phyloP scores from a whole-genome alignment of 2,797 vertebrate genomes.

The Pteronotus mesoamericanus region DNA sequence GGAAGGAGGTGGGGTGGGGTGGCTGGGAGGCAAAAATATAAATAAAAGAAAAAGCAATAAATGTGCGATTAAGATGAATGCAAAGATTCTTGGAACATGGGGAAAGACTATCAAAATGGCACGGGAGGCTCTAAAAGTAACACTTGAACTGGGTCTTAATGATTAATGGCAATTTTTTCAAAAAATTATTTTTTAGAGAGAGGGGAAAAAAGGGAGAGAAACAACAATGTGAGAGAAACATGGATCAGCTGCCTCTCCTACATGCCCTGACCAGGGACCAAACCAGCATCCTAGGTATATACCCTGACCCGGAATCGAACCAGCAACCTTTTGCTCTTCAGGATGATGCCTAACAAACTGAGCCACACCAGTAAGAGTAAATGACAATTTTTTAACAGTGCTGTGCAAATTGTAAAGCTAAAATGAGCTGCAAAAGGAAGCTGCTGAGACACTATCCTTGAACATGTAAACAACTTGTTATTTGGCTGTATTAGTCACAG shows the following conservation, averaged over 20 bases:
- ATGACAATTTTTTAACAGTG: not conserved
- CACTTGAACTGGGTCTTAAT: not conserved
- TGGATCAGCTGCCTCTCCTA: too few species aligned
- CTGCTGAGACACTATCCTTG: not conserved
- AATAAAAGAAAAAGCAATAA: not conserved
- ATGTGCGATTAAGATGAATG: not conserved
- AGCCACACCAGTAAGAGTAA: not conserved
- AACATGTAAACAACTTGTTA: not conserved
- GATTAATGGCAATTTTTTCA: not conserved
- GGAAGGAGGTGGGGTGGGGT: rapidly evolving
- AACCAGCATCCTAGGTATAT: too few species aligned
- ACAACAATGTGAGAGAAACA: too few species aligned
- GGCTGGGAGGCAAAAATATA: not conserved
- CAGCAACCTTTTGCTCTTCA: too few species aligned
- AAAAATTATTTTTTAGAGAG: too few species aligned
- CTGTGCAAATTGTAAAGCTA: not conserved
- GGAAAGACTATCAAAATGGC: not conserved
- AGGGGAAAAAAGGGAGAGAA: too few species aligned
- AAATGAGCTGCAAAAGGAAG: not conserved
- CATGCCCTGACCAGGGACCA: too few species aligned
- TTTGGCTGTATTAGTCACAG: not conserved
- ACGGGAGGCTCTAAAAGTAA: not conserved
- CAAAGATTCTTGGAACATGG: not conserved
- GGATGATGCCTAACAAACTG: too few species aligned
- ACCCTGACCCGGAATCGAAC: too few species aligned